Conservation (phyloP, 2,797 vertebrate genomes). For the Eleutherodactylus coqui region DNA sequence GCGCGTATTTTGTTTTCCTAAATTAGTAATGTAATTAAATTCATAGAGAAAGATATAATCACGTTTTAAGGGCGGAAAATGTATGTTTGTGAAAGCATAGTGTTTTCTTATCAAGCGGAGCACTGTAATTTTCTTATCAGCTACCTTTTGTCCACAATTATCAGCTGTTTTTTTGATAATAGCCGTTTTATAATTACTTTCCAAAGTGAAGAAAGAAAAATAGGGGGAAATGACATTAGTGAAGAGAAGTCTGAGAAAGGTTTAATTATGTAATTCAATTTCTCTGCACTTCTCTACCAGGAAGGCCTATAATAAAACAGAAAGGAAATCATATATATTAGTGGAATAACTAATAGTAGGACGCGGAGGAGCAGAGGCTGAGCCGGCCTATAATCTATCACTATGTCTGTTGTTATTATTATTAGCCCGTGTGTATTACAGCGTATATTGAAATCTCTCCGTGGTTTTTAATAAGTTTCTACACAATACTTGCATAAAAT, state of each 20-base stretch:
- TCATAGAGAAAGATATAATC: constrained; percentile 31
- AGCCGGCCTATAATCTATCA: background rate
- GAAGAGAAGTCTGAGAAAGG: constrained; percentile 7
- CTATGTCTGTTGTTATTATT: background rate
- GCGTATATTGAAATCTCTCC: background rate
- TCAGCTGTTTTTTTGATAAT: constrained; percentile 40
- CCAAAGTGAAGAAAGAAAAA: constrained; percentile 23
- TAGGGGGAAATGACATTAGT: constrained; percentile 18
- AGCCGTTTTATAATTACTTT: constrained; percentile 45
- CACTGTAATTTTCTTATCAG: constrained; percentile 51
- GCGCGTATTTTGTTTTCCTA: background rate
- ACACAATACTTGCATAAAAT: background rate
- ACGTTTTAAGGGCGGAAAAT: constrained; percentile 8
- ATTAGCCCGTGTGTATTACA: background rate
- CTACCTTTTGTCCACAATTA: constrained; percentile 30
- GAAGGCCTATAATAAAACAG: constrained; percentile 3
- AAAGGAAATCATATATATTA: constrained; percentile 18
- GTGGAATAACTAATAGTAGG: background rate
- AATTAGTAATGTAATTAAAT: constrained; percentile 38
- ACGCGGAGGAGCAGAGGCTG: background rate
- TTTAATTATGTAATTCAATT: constrained; percentile 34
- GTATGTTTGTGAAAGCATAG: constrained; percentile 31
- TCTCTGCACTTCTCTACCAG: constrained; percentile 11
- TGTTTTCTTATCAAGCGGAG: constrained; percentile 45
- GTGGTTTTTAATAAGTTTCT: background rate